Evolutionary conservation across 2,888 invertebrate species (phyloP).

Genomic region (Plutella xylostella): DNA sequence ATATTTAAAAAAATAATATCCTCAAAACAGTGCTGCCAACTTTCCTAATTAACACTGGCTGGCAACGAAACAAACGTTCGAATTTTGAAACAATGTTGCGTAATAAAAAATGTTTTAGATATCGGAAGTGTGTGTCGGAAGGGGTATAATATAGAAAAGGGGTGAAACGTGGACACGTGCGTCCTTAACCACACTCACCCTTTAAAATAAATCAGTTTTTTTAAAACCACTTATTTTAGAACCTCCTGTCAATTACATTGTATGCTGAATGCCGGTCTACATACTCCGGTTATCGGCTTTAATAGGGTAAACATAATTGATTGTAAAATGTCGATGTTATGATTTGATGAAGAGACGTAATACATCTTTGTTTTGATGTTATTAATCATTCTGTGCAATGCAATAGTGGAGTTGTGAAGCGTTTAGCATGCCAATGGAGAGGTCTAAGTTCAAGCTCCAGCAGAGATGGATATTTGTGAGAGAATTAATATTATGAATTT

Average conservation of each 20-base stretch:
- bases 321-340: too few relatives aligned
- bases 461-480: too few relatives aligned
- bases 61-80: not conserved
- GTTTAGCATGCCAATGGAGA: too few relatives aligned
- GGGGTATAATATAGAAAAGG: constrained; percentile 20
- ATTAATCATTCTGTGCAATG: too few relatives aligned
- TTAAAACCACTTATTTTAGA: not conserved
- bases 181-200: constrained; percentile 18
- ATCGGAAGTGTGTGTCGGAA: constrained; percentile 36
- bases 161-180: constrained; percentile 25
- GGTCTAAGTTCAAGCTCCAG: too few relatives aligned
- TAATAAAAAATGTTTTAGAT: not conserved
- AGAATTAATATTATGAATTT: too few relatives aligned
- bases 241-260: too few relatives aligned
- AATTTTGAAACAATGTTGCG: not conserved
- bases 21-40: constrained; percentile 20
- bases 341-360: too few relatives aligned
- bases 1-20: constrained; percentile 15
- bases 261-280: not conserved
- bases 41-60: not conserved
- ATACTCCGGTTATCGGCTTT: not conserved
- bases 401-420: too few relatives aligned
- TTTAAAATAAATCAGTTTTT: constrained; percentile 1
- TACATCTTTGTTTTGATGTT: too few relatives aligned
- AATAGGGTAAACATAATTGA: too few relatives aligned